phyloP scores from a whole-genome alignment of 2,888 invertebrate genomes.

The Dorcus parallelipipedus region DNA sequence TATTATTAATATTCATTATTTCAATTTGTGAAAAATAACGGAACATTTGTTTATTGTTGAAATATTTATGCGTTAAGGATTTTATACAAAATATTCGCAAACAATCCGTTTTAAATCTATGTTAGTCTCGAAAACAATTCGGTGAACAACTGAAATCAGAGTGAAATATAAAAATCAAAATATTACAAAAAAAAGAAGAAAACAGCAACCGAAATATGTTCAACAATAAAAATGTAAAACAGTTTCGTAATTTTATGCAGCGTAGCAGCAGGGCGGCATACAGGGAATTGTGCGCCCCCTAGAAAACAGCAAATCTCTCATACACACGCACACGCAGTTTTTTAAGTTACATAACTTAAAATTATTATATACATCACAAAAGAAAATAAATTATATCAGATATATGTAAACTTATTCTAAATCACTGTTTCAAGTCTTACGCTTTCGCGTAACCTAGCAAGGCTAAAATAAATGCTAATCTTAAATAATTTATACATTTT shows the following conservation, averaged over 20 bases:
- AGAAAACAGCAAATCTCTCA: constrained; percentile 34
- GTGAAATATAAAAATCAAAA: not conserved
- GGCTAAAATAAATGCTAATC: constrained; percentile 24
- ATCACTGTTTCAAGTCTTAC: constrained; percentile 48
- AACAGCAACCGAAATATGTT: constrained; percentile 7
- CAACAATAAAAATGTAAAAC: constrained; percentile 23
- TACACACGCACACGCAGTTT: constrained; percentile 37
- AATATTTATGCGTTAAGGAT: constrained; percentile 24
- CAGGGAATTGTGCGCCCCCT: not conserved
- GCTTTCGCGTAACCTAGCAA: constrained; percentile 31
- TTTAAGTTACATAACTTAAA: constrained; percentile 30
- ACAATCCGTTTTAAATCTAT: constrained; percentile 11
- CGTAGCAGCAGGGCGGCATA: constrained; percentile 5
- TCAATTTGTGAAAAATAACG: constrained; percentile 40
- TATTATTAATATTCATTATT: constrained; percentile 53
- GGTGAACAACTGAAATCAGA: not conserved
- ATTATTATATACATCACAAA: constrained; percentile 46
- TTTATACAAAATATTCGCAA: constrained; percentile 1
- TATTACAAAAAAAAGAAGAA: not conserved
- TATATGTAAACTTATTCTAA: constrained; percentile 42
- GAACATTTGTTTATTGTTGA: constrained; percentile 40
- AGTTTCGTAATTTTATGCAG: constrained; percentile 15
- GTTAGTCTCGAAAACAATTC: constrained; percentile 1
- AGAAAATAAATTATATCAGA: constrained; percentile 28
- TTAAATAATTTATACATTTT: constrained; percentile 23